Evolutionary conservation across 2,113 vertebrate genomes (phyloP).

Genomic region (Osmerus mordax): DNA sequence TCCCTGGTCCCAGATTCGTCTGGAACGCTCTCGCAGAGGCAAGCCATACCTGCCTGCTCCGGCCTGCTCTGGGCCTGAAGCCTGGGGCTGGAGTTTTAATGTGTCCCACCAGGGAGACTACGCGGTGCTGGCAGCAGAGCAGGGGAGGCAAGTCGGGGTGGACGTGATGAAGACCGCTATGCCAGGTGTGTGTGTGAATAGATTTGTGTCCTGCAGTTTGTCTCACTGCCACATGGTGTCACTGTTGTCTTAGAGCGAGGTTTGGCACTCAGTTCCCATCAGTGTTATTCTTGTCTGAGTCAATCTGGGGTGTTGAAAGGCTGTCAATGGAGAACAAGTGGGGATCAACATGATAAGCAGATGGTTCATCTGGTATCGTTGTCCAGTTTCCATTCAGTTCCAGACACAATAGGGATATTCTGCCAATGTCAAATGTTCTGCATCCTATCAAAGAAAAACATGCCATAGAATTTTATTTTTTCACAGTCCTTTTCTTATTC

Average conservation of each 20-base stretch:
- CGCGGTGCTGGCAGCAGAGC: conserved; percentile 88
- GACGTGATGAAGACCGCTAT: conserved; percentile 91
- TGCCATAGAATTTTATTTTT: not conserved
- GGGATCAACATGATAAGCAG: not conserved
- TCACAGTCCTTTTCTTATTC: not conserved
- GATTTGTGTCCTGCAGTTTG: conserved; percentile 7
- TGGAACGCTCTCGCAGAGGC: conserved; percentile 85
- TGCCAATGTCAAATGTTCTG: not conserved
- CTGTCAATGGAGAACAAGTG: not conserved
- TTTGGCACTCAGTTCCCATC: not conserved
- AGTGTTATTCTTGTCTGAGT: not conserved
- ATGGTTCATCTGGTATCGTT: not conserved
- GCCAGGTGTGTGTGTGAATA: conserved; percentile 76
- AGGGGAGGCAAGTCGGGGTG: conserved; percentile 83
- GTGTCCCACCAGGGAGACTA: conserved; percentile 95
- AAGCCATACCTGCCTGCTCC: conserved; percentile 85
- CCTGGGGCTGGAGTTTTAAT: conserved; percentile 83
- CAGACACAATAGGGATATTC: too few species aligned
- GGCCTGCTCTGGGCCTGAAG: not conserved
- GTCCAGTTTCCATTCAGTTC: too few species aligned
- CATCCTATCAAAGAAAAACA: not conserved
- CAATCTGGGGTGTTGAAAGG: not conserved
- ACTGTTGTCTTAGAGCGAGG: conserved; percentile 29
- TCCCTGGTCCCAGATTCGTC: conserved; percentile 83
- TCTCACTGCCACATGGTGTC: conserved; percentile 47